phyloP scores from a whole-genome alignment of 2,113 vertebrate genomes.

The Neofelis nebulosa region DNA sequence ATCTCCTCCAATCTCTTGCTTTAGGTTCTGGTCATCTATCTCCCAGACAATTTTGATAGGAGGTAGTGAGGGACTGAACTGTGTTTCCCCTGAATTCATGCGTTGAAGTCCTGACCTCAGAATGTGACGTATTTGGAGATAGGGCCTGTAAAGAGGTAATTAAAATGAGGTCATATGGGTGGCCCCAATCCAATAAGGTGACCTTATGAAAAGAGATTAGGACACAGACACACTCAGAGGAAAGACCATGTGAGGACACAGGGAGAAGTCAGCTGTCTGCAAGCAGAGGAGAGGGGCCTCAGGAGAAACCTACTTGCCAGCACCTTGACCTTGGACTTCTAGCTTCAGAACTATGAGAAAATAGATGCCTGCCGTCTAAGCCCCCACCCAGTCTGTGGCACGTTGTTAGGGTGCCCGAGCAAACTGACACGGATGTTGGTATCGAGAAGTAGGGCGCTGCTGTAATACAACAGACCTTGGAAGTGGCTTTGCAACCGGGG shows the following conservation, averaged over 20 bases:
- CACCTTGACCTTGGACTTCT: background rate
- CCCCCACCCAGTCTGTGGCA: background rate
- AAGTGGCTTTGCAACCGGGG: background rate
- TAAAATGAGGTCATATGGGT: background rate
- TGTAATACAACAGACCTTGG: background rate
- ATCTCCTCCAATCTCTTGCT: background rate
- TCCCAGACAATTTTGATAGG: background rate
- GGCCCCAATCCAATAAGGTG: background rate
- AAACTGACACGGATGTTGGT: background rate
- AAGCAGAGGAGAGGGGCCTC: background rate
- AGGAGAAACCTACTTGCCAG: no score
- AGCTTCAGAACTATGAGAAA: background rate
- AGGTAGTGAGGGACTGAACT: background rate
- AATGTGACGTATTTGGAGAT: background rate
- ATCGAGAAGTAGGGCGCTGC: background rate
- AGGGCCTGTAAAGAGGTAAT: background rate
- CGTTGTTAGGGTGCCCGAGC: background rate
- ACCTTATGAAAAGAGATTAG: background rate
- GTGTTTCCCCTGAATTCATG: background rate
- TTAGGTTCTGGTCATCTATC: background rate
- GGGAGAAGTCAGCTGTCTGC: background rate
- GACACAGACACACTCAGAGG: background rate
- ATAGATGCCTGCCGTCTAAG: background rate
- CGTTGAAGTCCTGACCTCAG: background rate
- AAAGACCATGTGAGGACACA: background rate